Base-by-base conservation (phyloP, 2,888 invertebrate genomes). In the Ochropleura plecta region DNA sequence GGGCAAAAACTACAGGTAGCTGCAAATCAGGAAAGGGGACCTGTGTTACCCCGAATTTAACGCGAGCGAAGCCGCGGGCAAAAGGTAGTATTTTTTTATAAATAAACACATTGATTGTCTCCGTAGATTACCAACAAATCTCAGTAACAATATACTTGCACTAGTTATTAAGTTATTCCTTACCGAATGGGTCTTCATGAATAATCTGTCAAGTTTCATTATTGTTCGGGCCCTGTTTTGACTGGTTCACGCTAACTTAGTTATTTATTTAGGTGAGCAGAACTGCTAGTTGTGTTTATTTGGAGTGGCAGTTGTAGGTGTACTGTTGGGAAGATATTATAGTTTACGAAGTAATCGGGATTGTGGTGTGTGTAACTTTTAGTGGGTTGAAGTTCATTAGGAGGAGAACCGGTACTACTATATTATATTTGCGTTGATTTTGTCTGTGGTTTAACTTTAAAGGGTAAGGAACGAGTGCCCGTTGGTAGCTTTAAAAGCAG, bases 241-340 rank as follows among this genome's bases (percentile, higher is more conserved):
- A 80, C 79, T 83, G 48, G 16, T 53, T 62, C 55, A 57, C 49
- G 42, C 20, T 30, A 63, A 73, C 65, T 84, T 68, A 57, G 60
- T 84, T 81, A 79, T 84, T 84, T 84, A 81, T 84, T 73, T 84
- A 76, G 64, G 63, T 73, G n/a, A 53, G 72, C 49, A 64, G 83
- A 70, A 63, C 66, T 76, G 20, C 40, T 65, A 48, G 53, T 64
- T 6, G 7, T 83, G 73, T 73, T 73, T 73, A 79, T 83, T 53
- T 46, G 49, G 66, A 57, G 46, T 20, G 67, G 70, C 70, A 70
- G 53, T 62, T 62, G 16, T 62, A 62, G 46, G 59, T 49, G 44
- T 60, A 74, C 48, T 59, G 64, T 60, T 64, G 5, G 57, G 20
- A 68, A 59, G 64, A 75, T 71, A 46, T 70, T 49, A 46, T 64